A percentile compares a stretch with the other conserved stretches of the same genome.
phyloP scores from a whole-genome alignment of 1,140 invertebrate species.

The Drosophila ironensis region DNA sequence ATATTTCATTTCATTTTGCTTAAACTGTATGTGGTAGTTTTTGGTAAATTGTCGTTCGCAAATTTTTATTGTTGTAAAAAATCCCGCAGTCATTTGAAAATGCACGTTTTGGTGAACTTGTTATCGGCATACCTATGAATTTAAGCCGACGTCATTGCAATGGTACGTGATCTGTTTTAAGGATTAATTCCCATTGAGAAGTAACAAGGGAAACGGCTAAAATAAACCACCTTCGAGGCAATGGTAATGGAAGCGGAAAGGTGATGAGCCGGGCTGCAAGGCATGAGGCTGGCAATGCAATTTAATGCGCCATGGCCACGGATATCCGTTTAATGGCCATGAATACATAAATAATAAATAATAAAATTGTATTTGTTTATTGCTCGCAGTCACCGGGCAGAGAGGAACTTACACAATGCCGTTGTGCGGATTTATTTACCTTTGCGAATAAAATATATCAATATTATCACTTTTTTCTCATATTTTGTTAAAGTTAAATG shows the following conservation, averaged over 20 bases:
- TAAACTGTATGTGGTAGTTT: too few relatives aligned
- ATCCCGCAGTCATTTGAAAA: too few relatives aligned
- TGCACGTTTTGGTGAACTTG: background rate
- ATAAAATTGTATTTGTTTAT: conserved; percentile 79
- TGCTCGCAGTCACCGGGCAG: conserved; percentile 42
- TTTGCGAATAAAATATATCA: conserved; percentile 74
- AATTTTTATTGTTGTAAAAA: too few relatives aligned
- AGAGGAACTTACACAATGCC: conserved; percentile 52
- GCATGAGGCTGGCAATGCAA: conserved; percentile 45
- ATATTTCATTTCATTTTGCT: too few relatives aligned
- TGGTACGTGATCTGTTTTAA: conserved; percentile 27
- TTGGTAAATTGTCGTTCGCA: too few relatives aligned
- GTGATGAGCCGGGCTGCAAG: background rate
- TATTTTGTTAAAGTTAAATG: conserved; percentile 58
- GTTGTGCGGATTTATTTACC: conserved; percentile 70
- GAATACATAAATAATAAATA: conserved; percentile 80
- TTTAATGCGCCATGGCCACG: conserved; percentile 74
- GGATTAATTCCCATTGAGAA: background rate
- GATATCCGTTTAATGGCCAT: conserved; percentile 80
- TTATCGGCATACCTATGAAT: conserved; percentile 8
- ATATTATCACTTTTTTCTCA: background rate
- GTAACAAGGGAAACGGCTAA: too few relatives aligned
- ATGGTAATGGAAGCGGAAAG: background rate
- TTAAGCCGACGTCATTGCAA: conserved; percentile 28
- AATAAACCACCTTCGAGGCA: conserved; percentile 12